Conservation (phyloP, 2,888 invertebrate genomes). For the Asteroscopus sphinx region DNA sequence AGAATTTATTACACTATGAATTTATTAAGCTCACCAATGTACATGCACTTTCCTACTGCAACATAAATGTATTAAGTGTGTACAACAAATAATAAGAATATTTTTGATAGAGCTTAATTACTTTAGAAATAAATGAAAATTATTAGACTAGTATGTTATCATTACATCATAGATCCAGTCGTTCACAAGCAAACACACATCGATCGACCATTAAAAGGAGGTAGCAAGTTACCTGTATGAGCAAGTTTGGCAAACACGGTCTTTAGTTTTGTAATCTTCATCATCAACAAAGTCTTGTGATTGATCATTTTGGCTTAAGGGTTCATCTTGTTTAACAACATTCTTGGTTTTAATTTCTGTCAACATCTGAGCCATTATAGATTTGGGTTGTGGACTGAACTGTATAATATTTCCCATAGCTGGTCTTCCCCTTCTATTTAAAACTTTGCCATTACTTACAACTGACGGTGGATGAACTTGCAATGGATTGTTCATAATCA, state of each 20-base stretch:
- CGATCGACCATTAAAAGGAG: no score
- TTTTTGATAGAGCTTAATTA: no score
- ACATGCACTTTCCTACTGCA: no score
- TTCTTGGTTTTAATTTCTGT: slow-evolving; percentile 57
- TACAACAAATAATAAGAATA: no score
- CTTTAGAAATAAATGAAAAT: no score
- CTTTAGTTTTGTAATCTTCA: slow-evolving; percentile 21
- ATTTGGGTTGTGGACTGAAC: slow-evolving; percentile 77
- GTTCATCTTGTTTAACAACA: slow-evolving; percentile 26
- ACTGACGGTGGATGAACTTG: slow-evolving; percentile 34
- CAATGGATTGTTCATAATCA: slow-evolving; percentile 70
- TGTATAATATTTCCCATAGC: slow-evolving; percentile 61
- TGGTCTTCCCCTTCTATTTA: slow-evolving; percentile 75
- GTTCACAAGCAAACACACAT: no score
- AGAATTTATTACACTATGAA: no score
- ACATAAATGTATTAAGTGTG: no score
- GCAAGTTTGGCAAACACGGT: slow-evolving; percentile 28
- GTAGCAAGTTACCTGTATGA: slow-evolving; percentile 38
- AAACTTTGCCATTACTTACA: slow-evolving; percentile 15
- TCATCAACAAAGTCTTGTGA: slow-evolving; percentile 12
- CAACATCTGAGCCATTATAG: slow-evolving; percentile 76
- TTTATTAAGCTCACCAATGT: no score
- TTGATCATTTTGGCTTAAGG: slow-evolving; percentile 16
- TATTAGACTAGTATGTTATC: no score
- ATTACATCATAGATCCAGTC: no score